A percentile compares a stretch with the other conserved stretches of the same genome.
phyloP scores from a whole-genome alignment of 2,113 vertebrate genomes.

The Xiphophorus maculatus region DNA sequence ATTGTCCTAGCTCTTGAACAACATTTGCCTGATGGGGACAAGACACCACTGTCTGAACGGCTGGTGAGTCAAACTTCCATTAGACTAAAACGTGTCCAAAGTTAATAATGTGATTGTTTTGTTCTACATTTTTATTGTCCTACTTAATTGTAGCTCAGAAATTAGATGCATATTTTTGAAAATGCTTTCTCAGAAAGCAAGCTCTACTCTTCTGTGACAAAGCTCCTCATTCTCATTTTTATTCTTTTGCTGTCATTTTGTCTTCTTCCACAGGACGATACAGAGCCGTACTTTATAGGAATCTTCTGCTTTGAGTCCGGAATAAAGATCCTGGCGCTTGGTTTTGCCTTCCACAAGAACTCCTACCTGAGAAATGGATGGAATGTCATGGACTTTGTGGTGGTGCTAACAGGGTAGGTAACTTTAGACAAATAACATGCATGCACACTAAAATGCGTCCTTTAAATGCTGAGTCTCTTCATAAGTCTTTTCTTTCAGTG shows the following conservation, averaged over 20 bases:
- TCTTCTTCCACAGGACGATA: constrained; percentile 63
- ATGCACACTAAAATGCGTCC: not conserved
- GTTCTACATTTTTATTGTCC: not conserved
- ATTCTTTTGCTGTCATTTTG: not conserved
- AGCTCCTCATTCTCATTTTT: not conserved
- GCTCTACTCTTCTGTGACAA: not conserved
- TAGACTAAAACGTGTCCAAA: not conserved
- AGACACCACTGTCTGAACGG: constrained; percentile 83
- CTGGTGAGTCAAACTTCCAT: constrained; percentile 68
- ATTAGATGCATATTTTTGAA: not conserved
- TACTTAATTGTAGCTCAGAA: too few relatives aligned
- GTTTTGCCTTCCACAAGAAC: constrained; percentile 78
- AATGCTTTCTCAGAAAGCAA: not conserved
- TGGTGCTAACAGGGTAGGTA: constrained; percentile 75
- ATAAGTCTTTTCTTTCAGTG: not conserved
- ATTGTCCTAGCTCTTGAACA: constrained; percentile 84
- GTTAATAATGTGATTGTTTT: not conserved
- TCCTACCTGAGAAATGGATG: constrained; percentile 77
- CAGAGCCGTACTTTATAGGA: constrained; percentile 78
- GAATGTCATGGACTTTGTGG: constrained; percentile 79
- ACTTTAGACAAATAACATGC: not conserved
- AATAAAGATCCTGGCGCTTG: constrained; percentile 76
- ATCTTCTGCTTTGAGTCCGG: constrained; percentile 78
- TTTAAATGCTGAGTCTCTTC: too few relatives aligned
- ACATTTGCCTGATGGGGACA: constrained; percentile 82